phyloP scores from a whole-genome alignment of 2,797 vertebrate genomes.

The Spondyliosoma cantharus region DNA sequence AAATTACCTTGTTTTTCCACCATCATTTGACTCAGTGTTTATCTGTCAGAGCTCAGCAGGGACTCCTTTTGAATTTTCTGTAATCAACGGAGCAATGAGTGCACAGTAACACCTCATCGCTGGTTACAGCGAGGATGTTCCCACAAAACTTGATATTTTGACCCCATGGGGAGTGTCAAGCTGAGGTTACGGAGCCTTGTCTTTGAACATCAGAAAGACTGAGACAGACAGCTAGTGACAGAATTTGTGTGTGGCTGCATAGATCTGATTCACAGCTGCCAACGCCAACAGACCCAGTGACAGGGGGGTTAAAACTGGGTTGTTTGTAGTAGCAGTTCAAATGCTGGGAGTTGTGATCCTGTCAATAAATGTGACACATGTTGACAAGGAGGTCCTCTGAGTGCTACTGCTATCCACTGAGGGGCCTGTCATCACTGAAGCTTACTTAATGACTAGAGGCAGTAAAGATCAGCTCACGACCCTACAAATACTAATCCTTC shows the following conservation, averaged over 20 bases:
- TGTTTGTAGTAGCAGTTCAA: conserved; percentile 46
- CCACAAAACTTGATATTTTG: conserved; percentile 12
- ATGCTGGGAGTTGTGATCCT: conserved; percentile 19
- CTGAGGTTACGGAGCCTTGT: conserved; percentile 35
- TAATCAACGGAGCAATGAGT: conserved; percentile 26
- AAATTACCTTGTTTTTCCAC: conserved; percentile 59
- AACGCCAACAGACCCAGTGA: conserved; percentile 41
- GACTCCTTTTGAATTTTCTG: conserved; percentile 28
- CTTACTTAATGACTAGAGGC: not conserved
- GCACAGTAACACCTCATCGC: conserved; percentile 9
- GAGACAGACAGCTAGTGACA: conserved; percentile 34
- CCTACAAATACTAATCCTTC: not conserved
- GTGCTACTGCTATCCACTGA: not conserved
- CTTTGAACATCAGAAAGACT: conserved; percentile 26
- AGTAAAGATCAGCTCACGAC: conserved; percentile 2
- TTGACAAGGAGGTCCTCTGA: conserved; percentile 20
- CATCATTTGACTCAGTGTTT: conserved; percentile 44
- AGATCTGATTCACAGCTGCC: conserved; percentile 48
- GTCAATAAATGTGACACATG: conserved; percentile 35
- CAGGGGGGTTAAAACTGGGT: conserved; percentile 12
- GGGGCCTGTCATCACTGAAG: not conserved
- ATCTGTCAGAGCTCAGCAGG: conserved; percentile 43
- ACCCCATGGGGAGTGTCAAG: conserved; percentile 9
- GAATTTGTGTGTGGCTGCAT: conserved; percentile 36
- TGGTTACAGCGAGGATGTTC: conserved; percentile 9